Evolutionary conservation across 2,888 invertebrate species (phyloP).

Genomic region (Halocaridina rubra): DNA sequence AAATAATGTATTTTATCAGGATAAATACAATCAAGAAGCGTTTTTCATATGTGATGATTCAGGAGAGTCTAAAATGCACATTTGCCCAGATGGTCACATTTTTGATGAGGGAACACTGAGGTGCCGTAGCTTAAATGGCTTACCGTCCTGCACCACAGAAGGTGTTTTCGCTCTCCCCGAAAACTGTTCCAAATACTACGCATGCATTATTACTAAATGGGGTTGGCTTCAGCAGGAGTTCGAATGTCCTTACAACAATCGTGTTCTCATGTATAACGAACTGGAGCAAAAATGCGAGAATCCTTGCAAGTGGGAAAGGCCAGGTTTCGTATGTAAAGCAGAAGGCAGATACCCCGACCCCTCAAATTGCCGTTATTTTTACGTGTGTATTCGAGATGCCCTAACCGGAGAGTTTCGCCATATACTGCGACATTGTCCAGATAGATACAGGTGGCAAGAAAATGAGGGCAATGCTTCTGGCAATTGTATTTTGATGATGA

Average conservation of each 20-base stretch:
- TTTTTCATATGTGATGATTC: slow-evolving; percentile 1
- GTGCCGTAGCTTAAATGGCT: background rate
- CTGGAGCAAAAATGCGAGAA: background rate
- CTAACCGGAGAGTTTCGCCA: background rate
- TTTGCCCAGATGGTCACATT: background rate
- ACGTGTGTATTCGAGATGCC: background rate
- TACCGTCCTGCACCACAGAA: background rate
- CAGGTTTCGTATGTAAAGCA: background rate
- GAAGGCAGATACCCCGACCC: slow-evolving; percentile 14
- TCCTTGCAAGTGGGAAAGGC: background rate
- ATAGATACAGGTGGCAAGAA: slow-evolving; percentile 13
- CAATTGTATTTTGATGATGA: background rate
- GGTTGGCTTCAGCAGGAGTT: background rate
- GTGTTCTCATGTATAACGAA: background rate
- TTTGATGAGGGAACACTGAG: background rate
- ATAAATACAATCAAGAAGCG: background rate
- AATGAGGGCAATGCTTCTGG: background rate
- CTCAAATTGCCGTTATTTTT: background rate
- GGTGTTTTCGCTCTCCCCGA: background rate
- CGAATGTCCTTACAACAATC: background rate
- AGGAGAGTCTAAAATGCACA: background rate
- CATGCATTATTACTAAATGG: background rate
- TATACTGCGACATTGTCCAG: background rate
- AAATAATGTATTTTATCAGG: slow-evolving; percentile 1
- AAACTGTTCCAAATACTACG: background rate